A percentile compares a stretch with the other conserved stretches of the same genome.
phyloP scores from a whole-genome alignment of 2,888 invertebrate genomes.

The Chorisops tibialis region DNA sequence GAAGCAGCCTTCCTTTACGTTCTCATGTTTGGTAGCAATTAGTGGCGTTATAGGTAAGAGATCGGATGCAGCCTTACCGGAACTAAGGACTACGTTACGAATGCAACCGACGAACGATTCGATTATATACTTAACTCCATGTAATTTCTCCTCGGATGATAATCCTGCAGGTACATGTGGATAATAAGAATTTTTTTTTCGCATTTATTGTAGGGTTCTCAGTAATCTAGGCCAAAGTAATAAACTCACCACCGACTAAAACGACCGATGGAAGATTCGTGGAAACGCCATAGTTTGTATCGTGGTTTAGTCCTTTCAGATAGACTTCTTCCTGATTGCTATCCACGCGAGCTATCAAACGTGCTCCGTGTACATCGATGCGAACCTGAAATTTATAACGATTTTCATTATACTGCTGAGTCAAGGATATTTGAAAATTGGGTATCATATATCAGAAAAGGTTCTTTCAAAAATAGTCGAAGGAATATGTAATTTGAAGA shows the following conservation, averaged over 20 bases:
- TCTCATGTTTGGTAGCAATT: conserved; percentile 84
- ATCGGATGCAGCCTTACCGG: conserved; percentile 81
- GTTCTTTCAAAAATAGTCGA: too few species aligned
- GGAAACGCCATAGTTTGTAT: conserved; percentile 82
- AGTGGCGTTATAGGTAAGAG: conserved; percentile 76
- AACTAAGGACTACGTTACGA: conserved; percentile 79
- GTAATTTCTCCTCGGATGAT: conserved; percentile 82
- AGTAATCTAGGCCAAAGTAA: not conserved
- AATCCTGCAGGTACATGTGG: conserved; percentile 66
- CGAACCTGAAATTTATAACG: conserved; percentile 62
- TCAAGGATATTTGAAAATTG: too few species aligned
- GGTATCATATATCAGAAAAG: too few species aligned
- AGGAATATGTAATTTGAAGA: too few species aligned
- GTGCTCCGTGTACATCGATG: conserved; percentile 82
- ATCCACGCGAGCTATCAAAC: conserved; percentile 83
- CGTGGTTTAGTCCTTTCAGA: conserved; percentile 76
- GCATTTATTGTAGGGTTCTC: too few species aligned
- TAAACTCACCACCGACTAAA: conserved; percentile 74
- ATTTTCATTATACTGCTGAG: too few species aligned
- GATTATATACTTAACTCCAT: conserved; percentile 88
- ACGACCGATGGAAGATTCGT: conserved; percentile 84
- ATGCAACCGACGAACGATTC: conserved; percentile 92
- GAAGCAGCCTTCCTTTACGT: conserved; percentile 84
- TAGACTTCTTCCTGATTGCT: conserved; percentile 76
- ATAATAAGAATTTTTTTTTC: too few species aligned